Evolutionary conservation across 2,888 invertebrate genomes (phyloP).

Genomic region (Spicauda simplicius): DNA sequence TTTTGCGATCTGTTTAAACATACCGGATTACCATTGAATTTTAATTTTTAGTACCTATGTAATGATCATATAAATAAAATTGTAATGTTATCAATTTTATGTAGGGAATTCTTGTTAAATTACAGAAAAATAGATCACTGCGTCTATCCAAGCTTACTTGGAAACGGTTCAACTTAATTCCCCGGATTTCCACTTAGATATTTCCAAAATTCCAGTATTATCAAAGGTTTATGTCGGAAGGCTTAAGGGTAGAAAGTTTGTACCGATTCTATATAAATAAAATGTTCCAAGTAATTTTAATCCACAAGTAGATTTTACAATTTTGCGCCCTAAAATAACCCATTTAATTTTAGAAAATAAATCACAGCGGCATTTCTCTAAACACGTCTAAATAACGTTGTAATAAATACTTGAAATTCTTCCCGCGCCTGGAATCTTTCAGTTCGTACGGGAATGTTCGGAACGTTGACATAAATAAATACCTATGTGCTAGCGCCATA

Average conservation of each 20-base stretch:
- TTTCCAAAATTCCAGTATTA: no score
- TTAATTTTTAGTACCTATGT: not conserved
- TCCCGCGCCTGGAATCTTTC: constrained; percentile 29
- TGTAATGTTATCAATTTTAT: no score
- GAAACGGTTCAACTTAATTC: no score
- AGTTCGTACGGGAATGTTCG: constrained; percentile 16
- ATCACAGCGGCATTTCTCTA: constrained; percentile 15
- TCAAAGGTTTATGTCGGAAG: no score
- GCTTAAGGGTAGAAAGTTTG: no score
- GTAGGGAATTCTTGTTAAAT: no score
- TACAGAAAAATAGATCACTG: no score
- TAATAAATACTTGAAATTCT: constrained; percentile 29
- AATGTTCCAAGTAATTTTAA: not conserved
- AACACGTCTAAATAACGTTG: constrained; percentile 32
- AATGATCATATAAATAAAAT: not conserved
- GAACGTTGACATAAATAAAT: constrained; percentile 32
- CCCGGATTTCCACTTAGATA: no score
- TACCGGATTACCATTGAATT: not conserved
- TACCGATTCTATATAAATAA: no score
- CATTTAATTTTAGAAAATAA: constrained; percentile 23
- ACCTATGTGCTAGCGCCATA: constrained; percentile 20
- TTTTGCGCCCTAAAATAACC: not conserved
- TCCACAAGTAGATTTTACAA: not conserved
- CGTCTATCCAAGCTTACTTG: no score
- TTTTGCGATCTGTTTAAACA: not conserved